Base-by-base conservation (phyloP, 53 echinoderm and acorn worm genomes). In the Echinometra lucunter region DNA sequence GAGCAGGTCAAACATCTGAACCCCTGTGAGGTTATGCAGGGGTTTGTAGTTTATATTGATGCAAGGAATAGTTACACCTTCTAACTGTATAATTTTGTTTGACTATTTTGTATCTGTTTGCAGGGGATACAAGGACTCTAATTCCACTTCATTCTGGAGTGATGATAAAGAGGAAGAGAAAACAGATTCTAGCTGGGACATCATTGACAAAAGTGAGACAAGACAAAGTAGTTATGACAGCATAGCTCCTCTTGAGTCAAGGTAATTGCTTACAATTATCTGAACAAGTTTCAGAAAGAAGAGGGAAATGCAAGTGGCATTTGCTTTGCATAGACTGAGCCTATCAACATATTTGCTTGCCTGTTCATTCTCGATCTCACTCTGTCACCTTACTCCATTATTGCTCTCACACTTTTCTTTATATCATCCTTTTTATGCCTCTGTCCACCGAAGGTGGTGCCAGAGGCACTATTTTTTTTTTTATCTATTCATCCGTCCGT, bases 221-320 rank as follows among this genome's bases (percentile, higher is more conserved):
- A 92, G 93, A 27, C 96, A 95, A 75, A 95, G 94, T 57, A 92
- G 94, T 44, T 98, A 98, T 44, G 98, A 98, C 45, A 97, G 96
- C 47, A 98, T 98, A 45, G 95, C 95, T 63, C 98, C 98, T 8
- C 69, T 98, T 0, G 97, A 96, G 53, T 96, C 96, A 13, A 95
- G 97, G 98, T 98, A 95, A 30, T n/a, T 78, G 78, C 45, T 42
- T 85, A 18, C 19, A 85, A 85, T 83, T 27, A 83, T 83, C 49
- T 49, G 49, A 34, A 53, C 53, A 13, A 13, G 9, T 53, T 7
- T 19, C 10, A 69, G 19, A 78, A 1, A 30, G 21, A 13, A 72
- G 19, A 75, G 75, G 75, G 75, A 75, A 17, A 17, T 17, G 37
- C 7, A 8, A 38, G 2, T 38, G 78, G 28, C 21, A 78, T 78